Evolutionary conservation across 1,140 invertebrate genomes (phyloP), one percentile per base, ranked within the genome.

Genomic region (Anthonomus grandis): DNA sequence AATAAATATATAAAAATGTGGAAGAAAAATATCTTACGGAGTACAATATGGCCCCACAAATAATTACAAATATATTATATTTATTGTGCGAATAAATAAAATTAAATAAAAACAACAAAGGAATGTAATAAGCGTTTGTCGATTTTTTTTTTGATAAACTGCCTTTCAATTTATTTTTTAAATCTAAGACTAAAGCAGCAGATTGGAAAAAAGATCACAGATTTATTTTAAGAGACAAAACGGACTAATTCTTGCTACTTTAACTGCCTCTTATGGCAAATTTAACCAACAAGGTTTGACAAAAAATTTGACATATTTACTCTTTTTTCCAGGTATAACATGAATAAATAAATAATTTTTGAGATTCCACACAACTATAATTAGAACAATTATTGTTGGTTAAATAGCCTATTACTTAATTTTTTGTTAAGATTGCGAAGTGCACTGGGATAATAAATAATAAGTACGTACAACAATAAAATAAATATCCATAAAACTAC

Each of bases 151-250:
- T 21, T 19, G 25, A 12, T 34, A 2, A 34, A 34, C 10, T 34
- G 13, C 1, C 1, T 10, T 12, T 34, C 1, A 34, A 34, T n/a
- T n/a, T n/a, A n/a, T n/a, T n/a, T 61, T 13, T 59, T 60, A 57
- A 21, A 49, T 42, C 41, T 57, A 62, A 54, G 42, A 46, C 56
- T 62, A 64, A 58, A 66, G 58, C 64, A 64, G 64, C 57, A 64
- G 62, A 62, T 64, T 64, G 59, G 52, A 52, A 64, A n/a, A 62
- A 61, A 66, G 64, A 66, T 66, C 64, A 66, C 64, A 66, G 64
- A 64, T 64, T 62, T 64, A 57, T 46, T 49, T 49, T 37, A 42
- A 47, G 38, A 57, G 45, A 49, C 18, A 23, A 22, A 47, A 56
- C 51, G 25, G 36, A 19, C 50, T 52, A 52, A 52, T 47, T n/a